These are phyloP conservation scores for Eidolon dupreanum DNA, from an alignment of 2,797 vertebrate genomes.

Conservation along the genomic window DNA sequence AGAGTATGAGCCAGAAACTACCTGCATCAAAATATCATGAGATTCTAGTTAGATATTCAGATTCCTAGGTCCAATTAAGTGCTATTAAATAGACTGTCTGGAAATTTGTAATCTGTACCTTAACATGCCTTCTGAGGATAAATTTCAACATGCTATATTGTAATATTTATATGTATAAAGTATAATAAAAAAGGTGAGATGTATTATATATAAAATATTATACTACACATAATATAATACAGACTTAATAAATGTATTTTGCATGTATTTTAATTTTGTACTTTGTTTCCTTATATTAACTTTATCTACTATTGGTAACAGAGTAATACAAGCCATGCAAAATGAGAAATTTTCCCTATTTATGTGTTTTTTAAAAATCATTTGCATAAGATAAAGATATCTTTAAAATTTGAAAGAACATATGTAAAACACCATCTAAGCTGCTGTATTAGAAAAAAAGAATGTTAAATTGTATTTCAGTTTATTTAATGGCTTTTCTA, in stretches of 20 bases:
- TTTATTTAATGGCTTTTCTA: not conserved
- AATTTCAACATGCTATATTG: not conserved
- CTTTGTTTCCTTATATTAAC: not conserved
- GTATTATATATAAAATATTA: not conserved
- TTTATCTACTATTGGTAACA: not conserved
- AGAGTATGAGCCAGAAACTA: not conserved
- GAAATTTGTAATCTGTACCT: not conserved
- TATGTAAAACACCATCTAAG: not conserved
- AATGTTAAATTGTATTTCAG: not conserved
- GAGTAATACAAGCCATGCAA: not conserved
- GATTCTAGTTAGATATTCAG: not conserved
- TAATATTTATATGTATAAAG: not conserved
- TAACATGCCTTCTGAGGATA: not conserved
- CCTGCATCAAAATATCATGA: not conserved
- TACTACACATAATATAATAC: not conserved
- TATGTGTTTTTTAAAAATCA: not conserved
- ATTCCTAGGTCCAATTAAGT: not conserved
- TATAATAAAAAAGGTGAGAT: not conserved
- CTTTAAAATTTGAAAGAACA: not conserved
- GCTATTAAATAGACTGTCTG: not conserved
- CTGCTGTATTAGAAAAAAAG: not conserved
- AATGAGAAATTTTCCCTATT: not conserved
- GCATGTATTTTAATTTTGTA: not conserved
- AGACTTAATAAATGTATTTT: not conserved
- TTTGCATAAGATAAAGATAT: not conserved